Conservation (phyloP, 2,797 vertebrate genomes). For the Chaunax sp. region DNA sequence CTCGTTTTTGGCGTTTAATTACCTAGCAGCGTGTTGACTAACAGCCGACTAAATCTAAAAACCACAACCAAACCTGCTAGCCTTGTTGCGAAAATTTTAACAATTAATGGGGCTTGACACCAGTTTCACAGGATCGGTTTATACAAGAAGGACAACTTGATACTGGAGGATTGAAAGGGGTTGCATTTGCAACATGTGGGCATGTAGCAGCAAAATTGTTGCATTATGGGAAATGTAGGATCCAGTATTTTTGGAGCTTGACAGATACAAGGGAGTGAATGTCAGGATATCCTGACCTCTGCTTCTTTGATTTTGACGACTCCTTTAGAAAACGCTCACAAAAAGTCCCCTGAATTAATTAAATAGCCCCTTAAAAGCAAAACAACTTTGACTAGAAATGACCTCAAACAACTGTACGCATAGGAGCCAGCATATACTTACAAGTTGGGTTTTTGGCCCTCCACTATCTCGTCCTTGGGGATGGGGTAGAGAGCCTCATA, state of each 20-base stretch:
- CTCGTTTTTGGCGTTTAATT: not conserved
- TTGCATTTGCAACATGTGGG: too few relatives aligned
- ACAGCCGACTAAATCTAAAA: not conserved
- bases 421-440: constrained; percentile 65
- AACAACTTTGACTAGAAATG: constrained; percentile 1
- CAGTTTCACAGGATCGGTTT: too few relatives aligned
- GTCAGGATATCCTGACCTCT: not conserved
- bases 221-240: not conserved
- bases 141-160: too few relatives aligned
- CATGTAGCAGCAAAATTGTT: not conserved
- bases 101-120: too few relatives aligned
- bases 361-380: not conserved
- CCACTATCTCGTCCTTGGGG: constrained; percentile 70
- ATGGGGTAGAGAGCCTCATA: constrained; percentile 82
- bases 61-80: too few relatives aligned
- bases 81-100: not conserved
- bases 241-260: not conserved
- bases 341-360: not conserved
- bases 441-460: constrained; percentile 79
- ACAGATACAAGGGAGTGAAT: not conserved
- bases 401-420: not conserved
- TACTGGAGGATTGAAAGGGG: not conserved
- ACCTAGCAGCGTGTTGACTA: not conserved
- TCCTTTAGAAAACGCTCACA: not conserved
- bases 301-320: not conserved